phyloP scores from a whole-genome alignment of 2,888 invertebrate genomes.

The Teleiodes luculella region DNA sequence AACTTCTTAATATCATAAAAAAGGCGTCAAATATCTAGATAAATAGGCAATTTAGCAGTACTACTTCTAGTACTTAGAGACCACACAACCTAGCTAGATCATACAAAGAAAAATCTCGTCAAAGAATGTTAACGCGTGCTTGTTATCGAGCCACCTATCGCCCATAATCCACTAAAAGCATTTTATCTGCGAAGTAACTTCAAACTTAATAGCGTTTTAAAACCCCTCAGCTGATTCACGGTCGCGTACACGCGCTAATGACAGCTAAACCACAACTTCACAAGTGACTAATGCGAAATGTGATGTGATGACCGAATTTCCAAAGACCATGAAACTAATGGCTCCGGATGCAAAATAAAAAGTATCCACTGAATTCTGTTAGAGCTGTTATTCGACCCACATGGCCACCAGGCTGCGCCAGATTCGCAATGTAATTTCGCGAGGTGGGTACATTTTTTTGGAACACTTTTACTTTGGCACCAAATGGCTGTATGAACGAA shows the following conservation, averaged over 20 bases:
- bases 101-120: no score
- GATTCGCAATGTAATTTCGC: slow-evolving; percentile 78
- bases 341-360: slow-evolving; percentile 52
- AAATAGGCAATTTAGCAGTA: no score
- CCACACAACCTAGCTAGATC: no score
- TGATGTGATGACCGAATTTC: slow-evolving; percentile 33
- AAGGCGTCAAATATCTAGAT: no score
- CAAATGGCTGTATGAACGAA: slow-evolving; percentile 45
- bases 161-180: no score
- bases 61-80: no score
- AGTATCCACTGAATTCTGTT: slow-evolving; percentile 52
- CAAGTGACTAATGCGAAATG: neutral
- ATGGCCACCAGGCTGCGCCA: slow-evolving; percentile 71
- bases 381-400: slow-evolving; percentile 74
- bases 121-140: no score
- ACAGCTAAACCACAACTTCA: neutral
- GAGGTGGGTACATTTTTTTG: slow-evolving; percentile 66
- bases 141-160: no score
- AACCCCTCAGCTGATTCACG: no score
- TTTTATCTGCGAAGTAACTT: neutral
- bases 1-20: no score
- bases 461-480: slow-evolving; percentile 76
- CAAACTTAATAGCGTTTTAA: neutral
- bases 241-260: no score
- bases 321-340: slow-evolving; percentile 53